Evolutionary conservation across 2,113 vertebrate species (phyloP).

Genomic region (Pseudolaguvia tuberculata): DNA sequence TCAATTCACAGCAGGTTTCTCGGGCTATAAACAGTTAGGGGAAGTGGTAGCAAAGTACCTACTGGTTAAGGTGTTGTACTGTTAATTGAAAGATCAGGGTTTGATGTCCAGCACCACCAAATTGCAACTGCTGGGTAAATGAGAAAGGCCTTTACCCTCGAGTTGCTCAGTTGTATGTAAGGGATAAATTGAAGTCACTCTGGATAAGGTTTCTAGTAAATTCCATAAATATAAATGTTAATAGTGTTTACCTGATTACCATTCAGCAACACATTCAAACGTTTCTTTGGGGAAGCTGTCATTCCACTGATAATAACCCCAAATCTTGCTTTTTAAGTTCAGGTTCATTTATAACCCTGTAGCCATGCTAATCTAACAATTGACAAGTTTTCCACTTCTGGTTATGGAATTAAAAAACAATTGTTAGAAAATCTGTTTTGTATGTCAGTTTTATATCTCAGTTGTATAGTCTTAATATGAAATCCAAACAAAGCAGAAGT

Average conservation of each 20-base stretch:
- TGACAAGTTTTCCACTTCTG: background rate
- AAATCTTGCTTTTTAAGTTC: slow-evolving; percentile 30
- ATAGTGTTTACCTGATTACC: slow-evolving; percentile 18
- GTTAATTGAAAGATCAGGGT: too few relatives aligned
- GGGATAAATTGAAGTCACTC: too few relatives aligned
- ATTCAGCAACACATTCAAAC: slow-evolving; percentile 20
- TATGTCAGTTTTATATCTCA: background rate
- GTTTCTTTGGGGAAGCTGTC: slow-evolving; percentile 23
- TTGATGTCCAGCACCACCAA: too few relatives aligned
- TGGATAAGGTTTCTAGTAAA: too few relatives aligned
- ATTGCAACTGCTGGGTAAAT: too few relatives aligned
- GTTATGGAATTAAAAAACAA: background rate
- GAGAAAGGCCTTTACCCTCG: too few relatives aligned
- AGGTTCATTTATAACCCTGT: slow-evolving; percentile 11
- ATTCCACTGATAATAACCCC: slow-evolving; percentile 38
- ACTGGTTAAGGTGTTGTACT: too few relatives aligned
- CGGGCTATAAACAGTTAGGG: too few relatives aligned
- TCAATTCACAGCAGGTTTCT: slow-evolving; percentile 4
- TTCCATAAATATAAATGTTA: background rate
- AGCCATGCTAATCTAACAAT: slow-evolving; percentile 19
- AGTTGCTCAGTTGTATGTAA: too few relatives aligned
- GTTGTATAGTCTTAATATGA: background rate
- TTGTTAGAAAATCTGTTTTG: background rate
- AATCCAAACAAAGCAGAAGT: slow-evolving; percentile 36
- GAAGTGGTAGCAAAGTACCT: too few relatives aligned